Base-by-base conservation (phyloP, 2,888 invertebrate species). In the Coenonympha arcania region DNA sequence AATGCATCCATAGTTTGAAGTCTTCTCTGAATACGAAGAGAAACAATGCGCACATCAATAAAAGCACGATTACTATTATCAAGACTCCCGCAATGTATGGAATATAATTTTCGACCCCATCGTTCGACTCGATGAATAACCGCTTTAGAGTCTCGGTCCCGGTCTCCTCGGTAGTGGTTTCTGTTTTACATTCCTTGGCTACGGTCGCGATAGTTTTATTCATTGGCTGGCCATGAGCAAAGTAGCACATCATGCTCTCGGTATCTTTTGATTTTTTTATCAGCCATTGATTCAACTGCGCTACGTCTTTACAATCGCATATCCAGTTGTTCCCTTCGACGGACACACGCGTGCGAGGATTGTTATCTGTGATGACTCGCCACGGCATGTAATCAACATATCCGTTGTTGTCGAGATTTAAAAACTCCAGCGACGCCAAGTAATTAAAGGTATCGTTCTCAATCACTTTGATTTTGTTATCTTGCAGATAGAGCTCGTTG, bases 241-340 rank as follows among this genome's bases (percentile, higher is more conserved):
- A 89, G 64, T 88, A 87, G 73, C 92, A 92, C 77, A 89, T 88
- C 87, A 92, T 89, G 71, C 85, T 89, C 62, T 90, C 88, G 49
- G 91, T 89, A 68, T 91, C 89, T 73, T 89, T 89, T 44, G 89
- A 89, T 70, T 91, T 90, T 69, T 90, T 88, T 66, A 88, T 84
- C 54, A 93, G 76, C 93, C 93, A 93, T 62, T 89, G 88, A 69
- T 91, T 90, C 64, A 93, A 81, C 64, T 89, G 89, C 56, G 88
- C 88, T 46, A 93, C 88, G 66, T 91, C 91, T 67, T 88, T 88
- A 79, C 94, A 94, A 71, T 93, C 92, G 81, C 94, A 94, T 74
- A 91, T 91, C 95, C 95, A 94, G 73, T 90, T 90, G 88, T 93
- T 94, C 65, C 92, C 91, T 66, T 91, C 90, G 55, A 93, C 87